phyloP scores from a whole-genome alignment of 2,888 invertebrate genomes.

The Fissipunctia ypsillon region DNA sequence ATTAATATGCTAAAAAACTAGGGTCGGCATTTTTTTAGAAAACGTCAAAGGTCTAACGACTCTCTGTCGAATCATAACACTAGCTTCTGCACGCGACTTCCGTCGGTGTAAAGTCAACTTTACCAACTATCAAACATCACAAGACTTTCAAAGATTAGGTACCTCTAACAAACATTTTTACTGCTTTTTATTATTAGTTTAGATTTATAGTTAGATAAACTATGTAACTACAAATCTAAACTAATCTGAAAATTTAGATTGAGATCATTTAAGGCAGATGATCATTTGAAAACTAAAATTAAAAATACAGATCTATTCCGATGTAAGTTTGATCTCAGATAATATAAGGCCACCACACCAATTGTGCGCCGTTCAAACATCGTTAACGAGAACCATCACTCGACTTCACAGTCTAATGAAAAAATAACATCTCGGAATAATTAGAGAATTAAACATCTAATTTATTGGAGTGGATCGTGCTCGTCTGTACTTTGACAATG shows the following conservation, averaged over 20 bases:
- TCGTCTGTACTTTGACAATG: constrained; percentile 62
- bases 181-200: not conserved
- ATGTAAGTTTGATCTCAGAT: constrained; percentile 38
- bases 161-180: not conserved
- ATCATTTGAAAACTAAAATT: constrained; percentile 2
- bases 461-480: constrained; percentile 55
- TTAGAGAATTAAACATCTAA: constrained; percentile 60
- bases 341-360: constrained; percentile 40
- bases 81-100: not conserved
- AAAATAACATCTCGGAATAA: constrained; percentile 62
- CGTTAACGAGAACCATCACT: constrained; percentile 50
- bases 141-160: not conserved
- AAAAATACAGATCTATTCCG: constrained; percentile 27
- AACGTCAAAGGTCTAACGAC: not conserved
- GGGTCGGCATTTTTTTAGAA: not conserved
- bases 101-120: not conserved
- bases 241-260: not conserved
- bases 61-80: too few species aligned
- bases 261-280: not conserved
- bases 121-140: not conserved
- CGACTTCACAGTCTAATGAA: constrained; percentile 52
- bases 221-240: too few species aligned
- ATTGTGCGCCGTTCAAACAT: constrained; percentile 49
- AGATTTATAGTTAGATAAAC: too few species aligned
- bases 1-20: not conserved